Evolutionary conservation across 2,888 invertebrate genomes (phyloP).

Genomic region (Tridacna gigas): DNA sequence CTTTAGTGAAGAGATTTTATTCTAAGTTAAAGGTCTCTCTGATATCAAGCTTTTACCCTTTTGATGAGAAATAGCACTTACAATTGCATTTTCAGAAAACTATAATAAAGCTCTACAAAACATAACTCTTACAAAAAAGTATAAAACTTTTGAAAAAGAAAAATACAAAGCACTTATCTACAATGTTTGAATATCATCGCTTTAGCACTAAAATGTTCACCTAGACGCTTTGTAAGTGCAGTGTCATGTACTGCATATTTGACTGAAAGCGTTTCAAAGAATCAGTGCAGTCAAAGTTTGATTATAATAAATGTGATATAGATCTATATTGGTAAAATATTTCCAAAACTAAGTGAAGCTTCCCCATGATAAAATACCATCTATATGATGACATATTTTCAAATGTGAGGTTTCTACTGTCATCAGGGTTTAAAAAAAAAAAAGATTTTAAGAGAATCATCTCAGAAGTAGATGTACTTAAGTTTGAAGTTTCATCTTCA

Average conservation of each 20-base stretch:
- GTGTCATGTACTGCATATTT: neutral
- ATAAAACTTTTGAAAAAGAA: constrained; percentile 20
- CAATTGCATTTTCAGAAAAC: neutral
- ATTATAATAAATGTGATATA: neutral
- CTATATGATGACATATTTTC: too few species aligned
- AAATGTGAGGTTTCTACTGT: too few species aligned
- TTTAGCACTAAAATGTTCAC: constrained; percentile 8
- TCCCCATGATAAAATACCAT: neutral
- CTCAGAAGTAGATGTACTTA: too few species aligned
- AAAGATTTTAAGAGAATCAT: too few species aligned
- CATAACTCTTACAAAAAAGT: constrained; percentile 18
- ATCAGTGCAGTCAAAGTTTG: constrained; percentile 3
- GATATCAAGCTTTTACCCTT: too few species aligned
- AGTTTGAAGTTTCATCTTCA: too few species aligned
- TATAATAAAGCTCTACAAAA: constrained; percentile 15
- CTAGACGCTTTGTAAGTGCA: neutral
- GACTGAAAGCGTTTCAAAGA: neutral
- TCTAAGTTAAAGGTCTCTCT: too few species aligned
- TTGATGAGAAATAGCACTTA: constrained; percentile 10
- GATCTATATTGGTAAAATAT: too few species aligned
- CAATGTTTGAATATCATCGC: neutral
- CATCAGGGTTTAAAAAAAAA: too few species aligned
- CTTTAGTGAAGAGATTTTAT: too few species aligned
- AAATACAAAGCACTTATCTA: constrained; percentile 21
- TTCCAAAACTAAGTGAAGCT: neutral